Percentiles rank a stretch among this genome's conserved stretches.
phyloP scores from a whole-genome alignment of 2,797 vertebrate species.

The Holocentrus rufus region DNA sequence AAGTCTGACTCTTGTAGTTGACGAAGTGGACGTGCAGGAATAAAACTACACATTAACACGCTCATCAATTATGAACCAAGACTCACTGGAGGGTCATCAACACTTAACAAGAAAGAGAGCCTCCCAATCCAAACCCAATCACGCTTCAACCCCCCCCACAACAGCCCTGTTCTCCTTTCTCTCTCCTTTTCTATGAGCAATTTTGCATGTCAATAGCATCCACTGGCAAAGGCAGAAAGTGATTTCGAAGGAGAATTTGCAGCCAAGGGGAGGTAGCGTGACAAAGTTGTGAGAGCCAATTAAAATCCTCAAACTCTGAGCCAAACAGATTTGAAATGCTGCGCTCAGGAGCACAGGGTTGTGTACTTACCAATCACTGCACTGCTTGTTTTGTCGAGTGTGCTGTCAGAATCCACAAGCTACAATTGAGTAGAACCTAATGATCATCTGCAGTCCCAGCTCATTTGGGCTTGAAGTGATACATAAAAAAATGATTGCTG shows the following conservation, averaged over 20 bases:
- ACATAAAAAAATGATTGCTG: conserved; percentile 67
- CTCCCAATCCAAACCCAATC: conserved; percentile 25
- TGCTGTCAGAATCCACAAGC: conserved; percentile 63
- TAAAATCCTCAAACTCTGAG: conserved; percentile 53
- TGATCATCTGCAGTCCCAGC: conserved; percentile 63
- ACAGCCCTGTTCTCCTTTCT: conserved; percentile 31
- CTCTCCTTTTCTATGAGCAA: conserved; percentile 29
- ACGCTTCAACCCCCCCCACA: conserved; percentile 23
- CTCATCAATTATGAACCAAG: conserved; percentile 50
- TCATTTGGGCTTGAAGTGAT: conserved; percentile 70
- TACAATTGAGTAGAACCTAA: conserved; percentile 63
- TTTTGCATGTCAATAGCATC: conserved; percentile 57
- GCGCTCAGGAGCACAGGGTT: conserved; percentile 53
- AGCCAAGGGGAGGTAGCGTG: conserved; percentile 43
- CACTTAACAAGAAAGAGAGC: conserved; percentile 24
- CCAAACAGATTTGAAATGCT: conserved; percentile 62
- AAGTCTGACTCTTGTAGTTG: conserved; percentile 43
- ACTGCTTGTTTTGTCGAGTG: conserved; percentile 68
- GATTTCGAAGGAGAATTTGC: conserved; percentile 32
- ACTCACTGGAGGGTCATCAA: conserved; percentile 34
- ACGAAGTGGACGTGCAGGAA: conserved; percentile 49
- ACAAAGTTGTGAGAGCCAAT: conserved; percentile 57
- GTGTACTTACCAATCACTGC: conserved; percentile 65
- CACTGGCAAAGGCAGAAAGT: conserved; percentile 32
- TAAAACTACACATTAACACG: conserved; percentile 48